phyloP scores from a whole-genome alignment of 2,113 vertebrate genomes.

The Isichthys henryi region DNA sequence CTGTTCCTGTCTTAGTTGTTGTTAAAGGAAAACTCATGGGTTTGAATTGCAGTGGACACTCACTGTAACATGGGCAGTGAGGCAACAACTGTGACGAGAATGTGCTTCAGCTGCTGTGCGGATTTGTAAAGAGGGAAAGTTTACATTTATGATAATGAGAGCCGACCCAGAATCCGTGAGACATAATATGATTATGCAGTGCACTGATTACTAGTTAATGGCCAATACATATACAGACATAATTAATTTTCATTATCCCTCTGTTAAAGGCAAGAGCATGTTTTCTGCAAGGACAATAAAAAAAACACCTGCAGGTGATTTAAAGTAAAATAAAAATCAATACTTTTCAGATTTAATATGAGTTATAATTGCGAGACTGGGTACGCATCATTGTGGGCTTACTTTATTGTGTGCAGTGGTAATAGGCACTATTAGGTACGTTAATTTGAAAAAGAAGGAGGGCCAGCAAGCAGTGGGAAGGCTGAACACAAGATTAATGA shows the following conservation, averaged over 20 bases:
- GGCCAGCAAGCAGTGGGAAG: neutral
- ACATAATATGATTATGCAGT: neutral
- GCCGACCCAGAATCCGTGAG: neutral
- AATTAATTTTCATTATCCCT: neutral
- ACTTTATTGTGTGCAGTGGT: conserved; percentile 32
- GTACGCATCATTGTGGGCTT: neutral
- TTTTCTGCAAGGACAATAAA: neutral
- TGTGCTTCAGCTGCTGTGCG: neutral
- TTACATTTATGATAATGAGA: neutral
- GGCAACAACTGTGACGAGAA: neutral
- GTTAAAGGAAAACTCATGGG: neutral
- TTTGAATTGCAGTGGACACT: neutral
- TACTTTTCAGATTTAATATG: conserved; percentile 16
- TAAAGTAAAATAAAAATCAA: neutral
- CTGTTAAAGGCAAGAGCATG: neutral
- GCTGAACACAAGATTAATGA: conserved; percentile 24
- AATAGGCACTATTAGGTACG: conserved; percentile 33
- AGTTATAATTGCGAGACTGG: conserved; percentile 19
- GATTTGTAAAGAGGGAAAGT: neutral
- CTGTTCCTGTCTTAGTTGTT: neutral
- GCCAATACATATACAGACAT: too few species aligned
- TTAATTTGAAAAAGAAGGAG: neutral
- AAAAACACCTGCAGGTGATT: neutral
- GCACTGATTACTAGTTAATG: neutral
- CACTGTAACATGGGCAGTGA: neutral